A percentile compares a stretch with the other conserved stretches of the same genome.
These are phyloP conservation scores for Myotis yumanensis DNA, from an alignment of 2,113 vertebrate species.

Conservation along the genomic window DNA sequence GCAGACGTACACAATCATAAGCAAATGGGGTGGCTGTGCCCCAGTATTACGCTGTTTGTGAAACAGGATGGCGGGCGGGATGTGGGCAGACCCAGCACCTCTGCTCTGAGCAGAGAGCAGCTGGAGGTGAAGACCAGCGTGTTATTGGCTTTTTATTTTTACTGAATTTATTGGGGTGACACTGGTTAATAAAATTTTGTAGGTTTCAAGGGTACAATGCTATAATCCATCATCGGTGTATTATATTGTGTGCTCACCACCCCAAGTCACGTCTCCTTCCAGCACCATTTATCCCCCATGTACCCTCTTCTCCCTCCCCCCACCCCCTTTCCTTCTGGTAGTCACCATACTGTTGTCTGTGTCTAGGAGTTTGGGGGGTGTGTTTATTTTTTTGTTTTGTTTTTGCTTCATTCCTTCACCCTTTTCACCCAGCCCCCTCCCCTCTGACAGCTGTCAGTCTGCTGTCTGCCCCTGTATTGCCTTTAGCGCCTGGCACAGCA, in stretches of 20 bases:
- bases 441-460: not conserved
- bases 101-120: not conserved
- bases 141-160: not conserved
- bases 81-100: not conserved
- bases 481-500: not conserved
- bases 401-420: not conserved
- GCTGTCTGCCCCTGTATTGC: not conserved
- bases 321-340: not conserved
- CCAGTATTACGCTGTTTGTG: not conserved
- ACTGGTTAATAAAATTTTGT: not conserved
- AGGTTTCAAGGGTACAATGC: not conserved
- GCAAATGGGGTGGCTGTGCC: not conserved
- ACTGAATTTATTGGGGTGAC: not conserved
- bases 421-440: not conserved
- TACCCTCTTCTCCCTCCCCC: not conserved
- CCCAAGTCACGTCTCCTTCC: not conserved
- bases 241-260: not conserved
- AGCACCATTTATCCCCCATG: not conserved
- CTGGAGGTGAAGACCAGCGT: not conserved
- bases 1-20: not conserved
- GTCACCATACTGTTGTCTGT: not conserved
- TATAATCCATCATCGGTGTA: not conserved
- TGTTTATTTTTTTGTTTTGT: no score
- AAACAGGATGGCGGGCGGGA: fast-evolving
- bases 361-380: not conserved